Base-by-base conservation (phyloP, 2,888 invertebrate genomes). In the Vanessa cardui region DNA sequence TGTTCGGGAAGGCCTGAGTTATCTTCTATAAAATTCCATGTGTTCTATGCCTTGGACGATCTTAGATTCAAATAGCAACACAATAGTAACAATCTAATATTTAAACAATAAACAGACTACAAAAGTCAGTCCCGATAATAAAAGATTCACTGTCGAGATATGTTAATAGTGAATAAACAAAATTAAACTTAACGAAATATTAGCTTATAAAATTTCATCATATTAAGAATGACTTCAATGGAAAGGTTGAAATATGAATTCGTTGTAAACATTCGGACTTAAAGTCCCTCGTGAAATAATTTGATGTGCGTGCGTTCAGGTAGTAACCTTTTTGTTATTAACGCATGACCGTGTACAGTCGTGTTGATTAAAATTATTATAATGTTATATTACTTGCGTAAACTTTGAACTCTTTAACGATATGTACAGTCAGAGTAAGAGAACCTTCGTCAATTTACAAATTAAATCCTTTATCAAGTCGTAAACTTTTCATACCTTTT, bases 231-330 rank as follows among this genome's bases (percentile, higher is more conserved):
- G 50, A 18, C 39, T 54, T 47, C 39, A 54, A 47, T 54, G 31
- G 39, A 61, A 39, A 31, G 45, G 33, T 26, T 7, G 26, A 56
- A 56, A 56, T 39, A 33, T 60, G n/a, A 65, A 46, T 65, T 49
- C 39, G 45, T 8, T 44, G 64, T 66, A 66, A 60, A 66, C 46
- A 60, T 60, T 60, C 16, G 46, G 65, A 66, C 65, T n/a, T 54
- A 45, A 31, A 45, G 33, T 33, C 54, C 33, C 52, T 20, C 54
- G 60, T 21, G 60, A 46, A 31, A 61, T 61, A 60, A 59, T 64
- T 59, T 50, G 31, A 59, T 62, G 20, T 39, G 33, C 61, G 33
- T 62, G 61, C 33, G 54, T 60, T 47, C n/a, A n/a, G 31, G 26
- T 52, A 45, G 45, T 56, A 56, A 56, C n/a, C 15, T 33, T 31